Base-by-base conservation (phyloP, 1,140 invertebrate species). In the Eulimnadia texana region DNA sequence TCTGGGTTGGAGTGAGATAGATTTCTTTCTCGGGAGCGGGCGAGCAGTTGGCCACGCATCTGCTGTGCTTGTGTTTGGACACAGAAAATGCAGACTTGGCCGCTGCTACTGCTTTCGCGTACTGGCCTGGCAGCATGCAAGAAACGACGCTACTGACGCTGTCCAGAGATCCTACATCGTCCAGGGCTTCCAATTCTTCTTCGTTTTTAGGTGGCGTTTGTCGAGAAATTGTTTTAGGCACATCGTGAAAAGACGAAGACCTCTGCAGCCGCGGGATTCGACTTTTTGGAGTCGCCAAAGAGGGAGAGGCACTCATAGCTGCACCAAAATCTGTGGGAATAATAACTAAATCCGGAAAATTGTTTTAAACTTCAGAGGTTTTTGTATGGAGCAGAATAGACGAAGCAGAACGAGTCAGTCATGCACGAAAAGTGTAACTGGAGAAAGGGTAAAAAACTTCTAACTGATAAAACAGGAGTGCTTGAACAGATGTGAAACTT, bases 1-100 rank as follows among this genome's bases (percentile, higher is more conserved):
- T 75, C 70, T 92, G 88, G 1, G 88, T 90, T 2, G 88, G 88
- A 47, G 88, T 90, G 24, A 91, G 75, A 71, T 91, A 91, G 67
- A 89, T 85, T 53, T 87, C 82, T 10, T 80, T 82, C 58, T n/a
- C 81, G 79, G 71, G 86, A 82, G 64, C 84, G 82, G 70, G 87
- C 90, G 71, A 90, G 87, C 25, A 90, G 80, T 27, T 89, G 84
- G 70, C 88, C 88, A 42, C 55, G 55, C 20, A 42, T 6, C 33
- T 6, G 16, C 33, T 42, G 16, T 42, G 33, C 33, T 42, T 42
- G 6, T 42, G 33, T 42, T 16, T 42, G 33, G 55, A 42, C 1
- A 33, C 42, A 16, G 27, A 42, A 33, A 27, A 42, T 11, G 28
- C 27, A 3, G 55, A 58, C 55, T 42, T 53, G 16, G 60, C 51